Evolutionary conservation across 2,888 invertebrate species (phyloP), one percentile per base, ranked within the genome.

Genomic region (Rhorus exstirpatorius): DNA sequence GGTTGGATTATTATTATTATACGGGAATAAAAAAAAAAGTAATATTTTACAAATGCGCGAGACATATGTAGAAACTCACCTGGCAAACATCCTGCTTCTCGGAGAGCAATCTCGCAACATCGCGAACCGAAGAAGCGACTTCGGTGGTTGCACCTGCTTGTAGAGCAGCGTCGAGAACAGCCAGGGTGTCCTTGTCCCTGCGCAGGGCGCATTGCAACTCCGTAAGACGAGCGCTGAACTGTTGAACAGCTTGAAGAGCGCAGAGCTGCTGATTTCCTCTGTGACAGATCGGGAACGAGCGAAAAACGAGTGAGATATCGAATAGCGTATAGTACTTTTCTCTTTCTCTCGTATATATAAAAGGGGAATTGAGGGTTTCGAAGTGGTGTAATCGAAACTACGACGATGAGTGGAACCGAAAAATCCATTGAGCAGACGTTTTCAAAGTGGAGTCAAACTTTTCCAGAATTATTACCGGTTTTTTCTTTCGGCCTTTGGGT

Each of bases 141-240:
- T 94, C 94, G 46, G 91, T 88, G 2, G 92, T 90, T 35, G 91
- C 91, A 89, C 93, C 91, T 87, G 93, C 90, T 87, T 93, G 90
- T 84, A 94, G 88, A 84, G 94, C 94, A 88, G 92, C 89, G 90
- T 95, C 94, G 85, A 95, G 90, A 84, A 94, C 93, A 44, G 94
- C 93, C 74, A 95, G 93, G 8, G 95, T 95, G 87, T 94, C 94
- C 86, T 94, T 94, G 92, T 97, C 97, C 85, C 96, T 96, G 35
- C 96, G 95, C 67, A 97, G 93, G 31, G 96, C 97, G 67, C 95
- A 95, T 89, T 97, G 96, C 83, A 97, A 94, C 91, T 97, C 97
- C 14, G 96, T 95, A 74, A 97, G 93, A 8, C 97, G 96, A 79
- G 94, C 94, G 90, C 97, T 97, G 93, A 97, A 95, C 91, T 97